Conservation (phyloP, 2,888 invertebrate species). For the Caenorhabditis japonica region DNA sequence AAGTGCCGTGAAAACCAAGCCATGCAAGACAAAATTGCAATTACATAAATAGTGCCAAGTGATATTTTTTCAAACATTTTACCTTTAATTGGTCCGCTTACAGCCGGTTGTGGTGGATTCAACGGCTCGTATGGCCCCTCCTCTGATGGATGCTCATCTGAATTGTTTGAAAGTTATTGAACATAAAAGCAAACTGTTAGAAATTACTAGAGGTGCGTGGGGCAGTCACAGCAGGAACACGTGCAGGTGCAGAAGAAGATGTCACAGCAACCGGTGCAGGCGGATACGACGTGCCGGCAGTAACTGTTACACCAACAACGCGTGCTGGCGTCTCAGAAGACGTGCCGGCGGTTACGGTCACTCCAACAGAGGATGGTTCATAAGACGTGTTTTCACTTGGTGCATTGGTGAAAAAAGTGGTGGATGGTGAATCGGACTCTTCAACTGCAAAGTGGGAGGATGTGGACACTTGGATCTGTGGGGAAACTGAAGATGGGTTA, state of each 20-base stretch:
- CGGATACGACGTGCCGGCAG: no score
- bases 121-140: slow-evolving; percentile 41
- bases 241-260: neutral
- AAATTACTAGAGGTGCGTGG: slow-evolving; percentile 16
- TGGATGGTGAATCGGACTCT: slow-evolving; percentile 15
- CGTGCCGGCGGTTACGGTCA: neutral
- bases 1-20: slow-evolving; percentile 15
- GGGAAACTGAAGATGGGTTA: slow-evolving; percentile 42
- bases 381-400: slow-evolving; percentile 9
- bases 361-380: neutral
- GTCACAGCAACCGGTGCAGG: no score
- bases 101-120: slow-evolving; percentile 28
- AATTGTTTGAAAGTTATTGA: neutral
- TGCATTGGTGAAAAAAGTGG: no score
- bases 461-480: slow-evolving; percentile 24
- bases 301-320: neutral
- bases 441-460: slow-evolving; percentile 34
- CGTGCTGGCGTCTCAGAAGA: slow-evolving; percentile 16
- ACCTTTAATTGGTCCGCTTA: slow-evolving; percentile 19
- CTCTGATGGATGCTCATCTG: slow-evolving; percentile 24
- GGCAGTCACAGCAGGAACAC: slow-evolving; percentile 7
- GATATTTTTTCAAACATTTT: slow-evolving; percentile 1
- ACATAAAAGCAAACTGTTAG: neutral
- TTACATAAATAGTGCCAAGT: neutral
- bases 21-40: slow-evolving; percentile 10